These are phyloP conservation scores for Cheumatopsyche charites DNA, from an alignment of 1,140 invertebrate genomes.

Conservation along the genomic window DNA sequence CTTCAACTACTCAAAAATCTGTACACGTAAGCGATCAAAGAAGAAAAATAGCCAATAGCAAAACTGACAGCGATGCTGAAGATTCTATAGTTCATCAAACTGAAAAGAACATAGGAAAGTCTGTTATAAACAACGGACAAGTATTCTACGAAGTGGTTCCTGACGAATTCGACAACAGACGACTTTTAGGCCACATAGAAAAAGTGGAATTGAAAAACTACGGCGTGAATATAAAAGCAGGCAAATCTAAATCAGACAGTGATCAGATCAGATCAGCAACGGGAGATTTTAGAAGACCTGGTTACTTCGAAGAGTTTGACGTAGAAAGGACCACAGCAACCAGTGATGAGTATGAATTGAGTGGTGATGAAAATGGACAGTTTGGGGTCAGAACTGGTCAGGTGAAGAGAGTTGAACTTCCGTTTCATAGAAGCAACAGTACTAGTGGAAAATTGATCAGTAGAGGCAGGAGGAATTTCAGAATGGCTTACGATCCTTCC, in stretches of 20 bases:
- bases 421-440: slow-evolving; percentile 20
- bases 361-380: slow-evolving; percentile 9
- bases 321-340: neutral
- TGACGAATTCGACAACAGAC: slow-evolving; percentile 36
- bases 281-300: slow-evolving; percentile 2
- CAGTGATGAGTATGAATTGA: neutral
- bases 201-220: slow-evolving; percentile 45
- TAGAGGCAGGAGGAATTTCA: slow-evolving; percentile 45
- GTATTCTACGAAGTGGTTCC: slow-evolving; percentile 46
- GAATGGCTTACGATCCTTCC: slow-evolving; percentile 43
- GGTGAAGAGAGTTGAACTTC: slow-evolving; percentile 43
- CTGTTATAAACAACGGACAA: slow-evolving; percentile 43
- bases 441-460: slow-evolving; percentile 34
- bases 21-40: neutral
- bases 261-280: slow-evolving; percentile 9
- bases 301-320: neutral
- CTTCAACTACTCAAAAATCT: neutral
- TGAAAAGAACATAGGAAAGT: slow-evolving; percentile 26
- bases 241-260: neutral
- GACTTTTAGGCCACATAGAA: slow-evolving; percentile 42
- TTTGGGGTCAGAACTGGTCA: slow-evolving; percentile 44
- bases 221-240: slow-evolving; percentile 39
- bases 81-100: slow-evolving; percentile 14
- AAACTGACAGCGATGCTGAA: slow-evolving; percentile 7
- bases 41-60: neutral